Evolutionary conservation across 1,140 invertebrate genomes (phyloP).

Genomic region (Caenorhabditis inopinata): DNA sequence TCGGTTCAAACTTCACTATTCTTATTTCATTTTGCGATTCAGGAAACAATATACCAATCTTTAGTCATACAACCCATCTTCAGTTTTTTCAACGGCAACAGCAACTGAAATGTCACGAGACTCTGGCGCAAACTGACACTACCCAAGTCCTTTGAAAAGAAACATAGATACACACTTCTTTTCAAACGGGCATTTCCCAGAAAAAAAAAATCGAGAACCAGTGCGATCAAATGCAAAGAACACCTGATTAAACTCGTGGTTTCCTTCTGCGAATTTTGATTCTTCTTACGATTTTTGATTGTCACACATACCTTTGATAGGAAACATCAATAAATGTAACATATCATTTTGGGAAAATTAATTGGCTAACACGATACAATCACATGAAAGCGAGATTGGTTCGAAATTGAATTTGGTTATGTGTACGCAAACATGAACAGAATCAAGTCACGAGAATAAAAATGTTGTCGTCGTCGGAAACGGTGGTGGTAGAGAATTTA

Average conservation of each 20-base stretch:
- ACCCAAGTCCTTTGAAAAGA: neutral
- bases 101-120: neutral
- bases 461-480: neutral
- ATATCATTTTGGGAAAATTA: neutral
- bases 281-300: neutral
- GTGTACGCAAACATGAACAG: neutral
- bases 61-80: too few relatives aligned
- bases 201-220: neutral
- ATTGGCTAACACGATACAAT: neutral
- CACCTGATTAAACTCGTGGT: constrained; percentile 20
- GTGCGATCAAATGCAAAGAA: constrained; percentile 28
- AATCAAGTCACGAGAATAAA: neutral
- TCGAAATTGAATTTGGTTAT: constrained; percentile 4
- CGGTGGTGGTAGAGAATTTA: neutral
- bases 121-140: neutral
- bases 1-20: constrained; percentile 13
- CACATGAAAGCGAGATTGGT: constrained; percentile 5
- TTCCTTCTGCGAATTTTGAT: neutral
- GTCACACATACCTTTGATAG: neutral
- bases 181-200: neutral
- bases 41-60: constrained; percentile 9
- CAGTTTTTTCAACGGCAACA: neutral
- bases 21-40: neutral
- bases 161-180: neutral
- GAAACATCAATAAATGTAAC: too few relatives aligned